A percentile compares a stretch with the other conserved stretches of the same genome.
Conservation (phyloP, 2,888 invertebrate species). For the Pseudoips prasinana region DNA sequence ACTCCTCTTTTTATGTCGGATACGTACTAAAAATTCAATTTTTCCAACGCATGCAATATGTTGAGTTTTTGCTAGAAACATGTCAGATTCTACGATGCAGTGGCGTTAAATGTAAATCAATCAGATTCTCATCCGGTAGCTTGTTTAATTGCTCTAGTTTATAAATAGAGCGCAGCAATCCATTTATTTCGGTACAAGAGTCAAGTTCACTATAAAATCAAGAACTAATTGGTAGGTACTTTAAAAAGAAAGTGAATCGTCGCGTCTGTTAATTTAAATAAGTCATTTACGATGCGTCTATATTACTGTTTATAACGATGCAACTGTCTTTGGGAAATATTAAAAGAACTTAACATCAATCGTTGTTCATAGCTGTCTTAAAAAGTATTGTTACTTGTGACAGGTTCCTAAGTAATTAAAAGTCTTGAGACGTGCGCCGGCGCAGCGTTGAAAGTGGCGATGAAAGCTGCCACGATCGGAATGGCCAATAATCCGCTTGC, state of each 20-base stretch:
- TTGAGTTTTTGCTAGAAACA: constrained; percentile 31
- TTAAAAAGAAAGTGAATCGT: constrained; percentile 8
- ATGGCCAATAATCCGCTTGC: constrained; percentile 65
- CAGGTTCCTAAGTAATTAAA: constrained; percentile 63
- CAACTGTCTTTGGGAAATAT: too few species aligned
- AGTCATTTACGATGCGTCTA: too few species aligned
- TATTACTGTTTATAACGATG: too few species aligned
- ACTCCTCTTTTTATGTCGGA: too few species aligned
- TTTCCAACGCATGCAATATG: constrained; percentile 12
- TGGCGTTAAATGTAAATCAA: constrained; percentile 35
- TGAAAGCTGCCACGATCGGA: constrained; percentile 68
- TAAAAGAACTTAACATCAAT: too few species aligned
- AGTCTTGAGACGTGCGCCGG: constrained; percentile 58
- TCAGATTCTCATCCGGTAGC: constrained; percentile 47
- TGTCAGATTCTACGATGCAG: constrained; percentile 23
- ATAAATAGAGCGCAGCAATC: constrained; percentile 59
- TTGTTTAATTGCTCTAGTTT: constrained; percentile 51
- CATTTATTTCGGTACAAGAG: constrained; percentile 28
- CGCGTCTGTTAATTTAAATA: constrained; percentile 4
- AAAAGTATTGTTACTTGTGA: constrained; percentile 30
- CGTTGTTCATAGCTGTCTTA: constrained; percentile 3
- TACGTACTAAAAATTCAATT: not conserved
- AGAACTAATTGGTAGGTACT: too few species aligned
- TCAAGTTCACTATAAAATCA: constrained; percentile 32
- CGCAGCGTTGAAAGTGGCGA: constrained; percentile 69